Evolutionary conservation across 1,140 invertebrate genomes (phyloP), one percentile per base, ranked within the genome.

Genomic region (Parasteatoda tepidariorum): DNA sequence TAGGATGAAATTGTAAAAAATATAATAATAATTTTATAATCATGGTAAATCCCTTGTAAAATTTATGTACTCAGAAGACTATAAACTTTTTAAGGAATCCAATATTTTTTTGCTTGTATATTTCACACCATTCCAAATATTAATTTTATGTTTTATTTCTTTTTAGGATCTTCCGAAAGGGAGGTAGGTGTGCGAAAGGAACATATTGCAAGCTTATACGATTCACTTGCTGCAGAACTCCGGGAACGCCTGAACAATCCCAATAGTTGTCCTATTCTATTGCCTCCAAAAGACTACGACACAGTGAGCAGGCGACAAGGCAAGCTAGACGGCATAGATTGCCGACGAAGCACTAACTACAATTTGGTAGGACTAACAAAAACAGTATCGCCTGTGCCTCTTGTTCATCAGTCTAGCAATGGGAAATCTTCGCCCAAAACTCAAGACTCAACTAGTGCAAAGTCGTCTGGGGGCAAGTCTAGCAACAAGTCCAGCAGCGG

Each of bases 211-310:
- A 92, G 92, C 76, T 91, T 97, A 22, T 97, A 96, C 88, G 96
- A 98, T 88, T 97, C 95, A 34, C 90, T 98, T 84, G 96, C 96
- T 6, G 96, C 95, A 0, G 97, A 98, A 88, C 89, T 98, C 55
- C 92, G 95, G 85, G 94, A 94, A 84, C 96, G 97, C 88, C 90
- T 98, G 85, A 93, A 88, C 33, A 89, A 91, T 82, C 87, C 91
- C 86, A 92, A 92, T 73, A 86, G 88, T 5, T 89, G 88, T 0
- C 96, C 96, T 0, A 92, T 98, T 55, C 90, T 98, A 34, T 88
- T 97, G 68, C 97, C 97, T 1, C 96, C 97, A 0, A 92, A 95
- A 57, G 97, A 98, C 89, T 98, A 98, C 89, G 97, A 98, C 84
- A 90, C 89, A 7, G 87, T 90, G 6, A 94, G 95, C 86, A 90